Percentiles rank a stretch among this genome's conserved stretches.
These are phyloP conservation scores for Tipula vernalis DNA, from an alignment of 2,888 invertebrate species.

Conservation along the genomic window DNA sequence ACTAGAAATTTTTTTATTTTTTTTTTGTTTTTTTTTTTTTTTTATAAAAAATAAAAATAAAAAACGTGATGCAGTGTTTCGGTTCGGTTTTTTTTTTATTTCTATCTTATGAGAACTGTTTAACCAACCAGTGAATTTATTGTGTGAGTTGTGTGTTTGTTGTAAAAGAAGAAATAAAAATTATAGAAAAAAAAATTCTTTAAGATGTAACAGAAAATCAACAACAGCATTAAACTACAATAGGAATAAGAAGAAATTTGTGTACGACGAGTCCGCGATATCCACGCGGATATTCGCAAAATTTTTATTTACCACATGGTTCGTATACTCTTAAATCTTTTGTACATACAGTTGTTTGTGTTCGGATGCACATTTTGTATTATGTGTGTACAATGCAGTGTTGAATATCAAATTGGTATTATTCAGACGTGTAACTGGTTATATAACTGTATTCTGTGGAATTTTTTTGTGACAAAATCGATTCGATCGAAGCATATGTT, in stretches of 20 bases:
- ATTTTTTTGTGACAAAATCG: neutral
- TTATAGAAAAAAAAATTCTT: neutral
- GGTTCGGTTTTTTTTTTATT: neutral
- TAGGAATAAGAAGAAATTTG: neutral
- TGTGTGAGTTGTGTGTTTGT: neutral
- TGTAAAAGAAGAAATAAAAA: neutral
- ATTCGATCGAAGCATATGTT: neutral
- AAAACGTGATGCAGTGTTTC: constrained; percentile 4
- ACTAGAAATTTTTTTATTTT: neutral
- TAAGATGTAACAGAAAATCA: neutral
- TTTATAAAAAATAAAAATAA: neutral
- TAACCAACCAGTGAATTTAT: neutral
- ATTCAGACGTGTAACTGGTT: neutral
- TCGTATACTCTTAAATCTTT: neutral
- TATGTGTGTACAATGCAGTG: neutral
- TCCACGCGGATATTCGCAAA: neutral
- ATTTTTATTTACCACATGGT: neutral
- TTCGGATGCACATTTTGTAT: neutral
- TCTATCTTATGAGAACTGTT: neutral
- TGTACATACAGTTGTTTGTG: neutral
- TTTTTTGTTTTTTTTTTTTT: no score
- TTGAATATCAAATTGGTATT: neutral
- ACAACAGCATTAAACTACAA: neutral
- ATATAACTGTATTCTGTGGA: neutral
- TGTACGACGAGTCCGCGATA: neutral